A percentile compares a stretch with the other conserved stretches of the same genome.
These are phyloP conservation scores for Lissocephala sabroskyi DNA, from an alignment of 2,888 invertebrate genomes.

Conservation along the genomic window DNA sequence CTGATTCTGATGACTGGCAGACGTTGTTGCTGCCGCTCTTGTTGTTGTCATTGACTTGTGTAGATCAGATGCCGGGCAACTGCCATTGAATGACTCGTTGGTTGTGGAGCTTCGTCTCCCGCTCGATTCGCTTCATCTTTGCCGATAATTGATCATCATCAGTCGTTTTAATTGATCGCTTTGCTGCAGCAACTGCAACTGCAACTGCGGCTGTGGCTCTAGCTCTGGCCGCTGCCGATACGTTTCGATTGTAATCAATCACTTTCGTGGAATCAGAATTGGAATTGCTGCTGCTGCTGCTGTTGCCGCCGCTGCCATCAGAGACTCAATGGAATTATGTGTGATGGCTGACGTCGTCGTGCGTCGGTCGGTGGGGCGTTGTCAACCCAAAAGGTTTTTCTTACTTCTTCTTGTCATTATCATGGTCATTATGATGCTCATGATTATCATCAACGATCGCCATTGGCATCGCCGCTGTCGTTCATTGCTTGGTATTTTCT, in stretches of 20 bases:
- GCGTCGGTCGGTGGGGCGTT: background rate
- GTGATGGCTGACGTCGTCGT: conserved; percentile 20
- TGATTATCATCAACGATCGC: no score
- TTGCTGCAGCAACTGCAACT: no score
- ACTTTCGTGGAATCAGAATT: conserved; percentile 53
- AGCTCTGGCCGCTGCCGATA: conserved; percentile 24
- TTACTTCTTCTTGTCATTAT: conserved; percentile 1
- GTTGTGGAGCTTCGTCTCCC: no score
- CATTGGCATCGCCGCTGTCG: conserved; percentile 14
- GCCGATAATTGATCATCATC: conserved; percentile 61
- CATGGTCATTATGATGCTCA: no score
- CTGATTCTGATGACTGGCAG: no score
- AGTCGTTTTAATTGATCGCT: conserved; percentile 63
- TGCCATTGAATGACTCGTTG: no score
- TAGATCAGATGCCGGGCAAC: no score
- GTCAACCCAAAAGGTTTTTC: no score
- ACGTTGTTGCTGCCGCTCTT: no score
- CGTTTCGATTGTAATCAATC: conserved; percentile 61
- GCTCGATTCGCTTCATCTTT: conserved; percentile 24
- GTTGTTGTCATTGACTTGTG: no score
- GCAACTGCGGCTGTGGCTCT: no score
- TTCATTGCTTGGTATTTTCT: conserved; percentile 29
- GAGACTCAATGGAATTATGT: conserved; percentile 4
- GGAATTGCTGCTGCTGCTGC: background rate
- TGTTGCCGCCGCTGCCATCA: conserved; percentile 4